phyloP scores from a whole-genome alignment of 2,797 vertebrate genomes.

The Choloepus didactylus region DNA sequence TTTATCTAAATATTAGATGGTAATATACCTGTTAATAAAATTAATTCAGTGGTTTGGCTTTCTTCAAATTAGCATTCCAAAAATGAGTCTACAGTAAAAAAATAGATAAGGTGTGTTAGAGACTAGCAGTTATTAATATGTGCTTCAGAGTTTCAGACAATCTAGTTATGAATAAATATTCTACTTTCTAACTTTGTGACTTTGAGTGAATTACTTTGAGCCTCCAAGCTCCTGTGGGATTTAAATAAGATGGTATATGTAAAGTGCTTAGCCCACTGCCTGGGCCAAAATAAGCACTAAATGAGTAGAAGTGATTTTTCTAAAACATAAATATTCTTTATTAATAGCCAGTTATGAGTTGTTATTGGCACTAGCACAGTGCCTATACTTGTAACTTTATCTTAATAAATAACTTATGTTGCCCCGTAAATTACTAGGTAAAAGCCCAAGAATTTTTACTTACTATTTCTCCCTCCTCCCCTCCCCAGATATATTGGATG shows the following conservation, averaged over 20 bases:
- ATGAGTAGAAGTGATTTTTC: not conserved
- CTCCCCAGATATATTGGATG: constrained; percentile 92
- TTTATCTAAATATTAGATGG: not conserved
- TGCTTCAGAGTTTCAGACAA: constrained; percentile 38
- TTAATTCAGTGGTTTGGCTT: constrained; percentile 4
- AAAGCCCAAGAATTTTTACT: constrained; percentile 11
- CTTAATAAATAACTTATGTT: not conserved
- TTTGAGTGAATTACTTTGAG: constrained; percentile 6
- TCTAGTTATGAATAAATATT: constrained; percentile 13
- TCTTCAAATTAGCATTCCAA: constrained; percentile 31
- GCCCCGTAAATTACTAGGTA: not conserved
- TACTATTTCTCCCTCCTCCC: constrained; percentile 26
- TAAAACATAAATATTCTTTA: not conserved
- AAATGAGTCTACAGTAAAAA: not conserved
- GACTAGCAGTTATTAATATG: not conserved
- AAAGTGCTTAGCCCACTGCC: not conserved
- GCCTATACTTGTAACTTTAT: not conserved
- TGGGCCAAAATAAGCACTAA: not conserved
- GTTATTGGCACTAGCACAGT: not conserved
- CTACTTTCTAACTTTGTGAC: not conserved
- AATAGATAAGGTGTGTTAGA: not conserved
- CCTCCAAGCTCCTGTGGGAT: not conserved
- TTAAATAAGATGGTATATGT: constrained; percentile 31
- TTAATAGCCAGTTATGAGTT: constrained; percentile 49
- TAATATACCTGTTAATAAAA: not conserved